Base-by-base conservation (phyloP, 2,113 vertebrate species). In the Gambusia affinis region DNA sequence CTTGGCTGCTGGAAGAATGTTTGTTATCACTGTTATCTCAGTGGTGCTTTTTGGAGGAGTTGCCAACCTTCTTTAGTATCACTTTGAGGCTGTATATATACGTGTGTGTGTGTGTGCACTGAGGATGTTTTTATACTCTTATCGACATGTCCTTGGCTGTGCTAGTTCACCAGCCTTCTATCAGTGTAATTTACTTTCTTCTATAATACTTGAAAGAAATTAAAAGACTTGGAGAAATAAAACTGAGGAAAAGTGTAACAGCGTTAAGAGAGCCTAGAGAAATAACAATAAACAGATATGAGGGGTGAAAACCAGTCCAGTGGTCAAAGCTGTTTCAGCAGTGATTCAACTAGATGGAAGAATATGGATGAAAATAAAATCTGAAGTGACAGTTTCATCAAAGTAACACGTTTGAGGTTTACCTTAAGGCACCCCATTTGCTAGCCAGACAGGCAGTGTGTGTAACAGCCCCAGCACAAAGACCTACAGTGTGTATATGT, bases 11-110 rank as follows among this genome's bases (percentile, higher is more conserved):
- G 82, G 37, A 89, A 82, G 84, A 89, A 91, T 89, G 90, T 92
- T 93, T 93, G 85, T 90, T 92, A 92, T 92, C 90, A 70, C 84
- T 72, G 87, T 91, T 92, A 92, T 93, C 90, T 91, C 90, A 78
- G 88, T 75, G 86, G 89, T 89, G 90, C 87, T 90, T 91, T 73
- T 92, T 84, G 84, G 83, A 92, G 87, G 85, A 91, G 85, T 87
- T 93, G 90, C 85, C 90, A 93, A 82, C 88, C 81, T 83, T 79
- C 78, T 84, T 85, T 75, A 68, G 80, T 88, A 90, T 89, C 88
- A 80, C 86, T 91, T 84, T 87, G 85, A 81, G 87, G 42, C 70
- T 82, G 67, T 79, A 76, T 79, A 62, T 72, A 71, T 42, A 6
- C 44, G 62, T 37, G 73, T 31, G 15, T 29, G 60, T 75, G 39